These are phyloP conservation scores for Glareola pratincola DNA, from an alignment of 2,113 vertebrate species.

Conservation along the genomic window DNA sequence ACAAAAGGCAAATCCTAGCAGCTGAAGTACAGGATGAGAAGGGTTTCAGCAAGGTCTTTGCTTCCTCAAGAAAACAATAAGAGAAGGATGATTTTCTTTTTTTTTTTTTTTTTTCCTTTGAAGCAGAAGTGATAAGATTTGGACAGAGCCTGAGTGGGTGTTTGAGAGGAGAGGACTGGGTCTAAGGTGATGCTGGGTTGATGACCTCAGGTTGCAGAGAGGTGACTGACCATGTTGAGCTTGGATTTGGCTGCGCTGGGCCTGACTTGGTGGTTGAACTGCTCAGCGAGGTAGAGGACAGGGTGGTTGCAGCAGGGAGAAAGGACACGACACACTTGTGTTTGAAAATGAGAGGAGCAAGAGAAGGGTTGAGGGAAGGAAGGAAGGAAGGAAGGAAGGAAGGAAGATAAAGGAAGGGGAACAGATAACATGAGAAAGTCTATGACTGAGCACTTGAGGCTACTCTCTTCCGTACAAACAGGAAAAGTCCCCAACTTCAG, in stretches of 20 bases:
- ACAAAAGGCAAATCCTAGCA: neutral
- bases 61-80: neutral
- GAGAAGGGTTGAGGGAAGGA: neutral
- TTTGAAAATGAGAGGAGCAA: neutral
- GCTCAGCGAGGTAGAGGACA: fast-evolving
- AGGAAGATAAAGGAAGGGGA: neutral
- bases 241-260: neutral
- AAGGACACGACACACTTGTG: neutral
- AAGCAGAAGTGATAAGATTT: neutral
- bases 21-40: neutral
- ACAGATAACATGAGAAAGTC: neutral
- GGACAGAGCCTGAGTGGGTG: neutral
- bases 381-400: neutral
- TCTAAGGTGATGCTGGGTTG: neutral
- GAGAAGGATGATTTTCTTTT: neutral
- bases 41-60: neutral
- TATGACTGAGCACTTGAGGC: neutral
- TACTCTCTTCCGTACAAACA: neutral
- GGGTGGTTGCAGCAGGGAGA: neutral
- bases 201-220: neutral
- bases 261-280: neutral
- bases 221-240: neutral
- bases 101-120: neutral
- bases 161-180: neutral
- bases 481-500: neutral